Base-by-base conservation (phyloP, 2,113 vertebrate genomes). In the Bujurquina vittata region DNA sequence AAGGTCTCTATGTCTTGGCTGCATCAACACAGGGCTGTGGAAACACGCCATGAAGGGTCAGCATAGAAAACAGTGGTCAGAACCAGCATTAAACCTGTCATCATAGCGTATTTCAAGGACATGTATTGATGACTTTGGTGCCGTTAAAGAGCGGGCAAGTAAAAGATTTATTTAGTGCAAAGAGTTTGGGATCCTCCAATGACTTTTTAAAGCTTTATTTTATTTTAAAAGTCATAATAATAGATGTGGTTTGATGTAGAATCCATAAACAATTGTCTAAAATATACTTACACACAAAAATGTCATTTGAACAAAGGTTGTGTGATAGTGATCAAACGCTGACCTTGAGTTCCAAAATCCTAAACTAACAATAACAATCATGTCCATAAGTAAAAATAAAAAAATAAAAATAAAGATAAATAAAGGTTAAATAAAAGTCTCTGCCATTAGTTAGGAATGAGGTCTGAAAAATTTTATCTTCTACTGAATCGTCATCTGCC, bases 111-210 rank as follows among this genome's bases (percentile, higher is more conserved):
- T 72, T 33, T 72, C 67, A 72, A 26, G 4, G 46, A 33, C 18
- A 0, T 54, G 26, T 72, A 72, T 14, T 54, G 26, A 54, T 54
- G 43, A 31, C 18, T 72, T 33, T 54, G 17, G 67, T 72, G 52
- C 26, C 5, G 26, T 54, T 72, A 54, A 54, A 33, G 46, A 72
- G 46, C 1, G 46, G 26, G 46, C 17, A 72, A n/a, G 46, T 72
- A 72, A 54, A 72, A 72, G 46, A 72, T 72, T 54, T 72, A 54
- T 72, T 72, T 72, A 72, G 67, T 33, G 18, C 33, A 72, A 33
- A 31, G 67, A n/a, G 26, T 72, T 33, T 52, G 17, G 43, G 52
- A 72, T 54, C 20, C 26, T 54, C 8, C 67, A 54, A 23, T 52
- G 46, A 54, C 3, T 54, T 54, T 54, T 52, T 72, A 72, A 72